Evolutionary conservation across 2,888 invertebrate species (phyloP).

Genomic region (Notodonta ziczac): DNA sequence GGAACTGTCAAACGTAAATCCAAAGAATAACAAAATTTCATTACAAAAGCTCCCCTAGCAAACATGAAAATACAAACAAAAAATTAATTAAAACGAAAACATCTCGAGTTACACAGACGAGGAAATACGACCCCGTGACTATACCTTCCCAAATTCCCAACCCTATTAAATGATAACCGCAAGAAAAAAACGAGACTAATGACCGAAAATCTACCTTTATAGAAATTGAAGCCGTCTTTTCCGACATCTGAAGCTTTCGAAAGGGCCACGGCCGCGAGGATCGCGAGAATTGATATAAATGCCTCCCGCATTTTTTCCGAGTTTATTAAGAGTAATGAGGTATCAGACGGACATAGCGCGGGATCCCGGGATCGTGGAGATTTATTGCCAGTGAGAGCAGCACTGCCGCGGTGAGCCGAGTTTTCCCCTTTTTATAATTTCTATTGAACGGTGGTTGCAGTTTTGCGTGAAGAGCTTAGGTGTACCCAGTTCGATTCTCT

Average conservation of each 20-base stretch:
- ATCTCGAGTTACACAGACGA: neutral
- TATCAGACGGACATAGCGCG: slow-evolving; percentile 41
- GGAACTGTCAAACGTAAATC: too few relatives aligned
- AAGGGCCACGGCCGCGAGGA: slow-evolving; percentile 52
- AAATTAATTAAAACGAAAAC: neutral
- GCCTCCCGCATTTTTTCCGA: slow-evolving; percentile 65
- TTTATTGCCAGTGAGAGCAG: slow-evolving; percentile 33
- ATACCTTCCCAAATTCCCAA: neutral
- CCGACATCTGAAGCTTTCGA: slow-evolving; percentile 60
- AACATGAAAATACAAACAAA: neutral
- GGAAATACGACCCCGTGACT: neutral
- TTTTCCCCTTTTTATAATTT: slow-evolving; percentile 64
- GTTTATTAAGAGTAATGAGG: slow-evolving; percentile 56
- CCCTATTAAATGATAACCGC: slow-evolving; percentile 5
- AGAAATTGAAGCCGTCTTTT: slow-evolving; percentile 76
- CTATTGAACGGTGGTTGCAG: slow-evolving; percentile 25
- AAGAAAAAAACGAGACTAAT: slow-evolving; percentile 17
- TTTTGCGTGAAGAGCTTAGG: slow-evolving; percentile 15
- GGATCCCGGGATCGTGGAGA: slow-evolving; percentile 29
- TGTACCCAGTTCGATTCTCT: slow-evolving; percentile 34
- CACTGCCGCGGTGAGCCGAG: slow-evolving; percentile 40
- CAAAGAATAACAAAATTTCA: neutral
- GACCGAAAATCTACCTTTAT: slow-evolving; percentile 64
- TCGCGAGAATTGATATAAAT: slow-evolving; percentile 66
- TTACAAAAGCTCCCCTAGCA: neutral